A percentile compares a stretch with the other conserved stretches of the same genome.
phyloP scores from a whole-genome alignment of 2,888 invertebrate genomes.

The Drosophila nr. fundita region DNA sequence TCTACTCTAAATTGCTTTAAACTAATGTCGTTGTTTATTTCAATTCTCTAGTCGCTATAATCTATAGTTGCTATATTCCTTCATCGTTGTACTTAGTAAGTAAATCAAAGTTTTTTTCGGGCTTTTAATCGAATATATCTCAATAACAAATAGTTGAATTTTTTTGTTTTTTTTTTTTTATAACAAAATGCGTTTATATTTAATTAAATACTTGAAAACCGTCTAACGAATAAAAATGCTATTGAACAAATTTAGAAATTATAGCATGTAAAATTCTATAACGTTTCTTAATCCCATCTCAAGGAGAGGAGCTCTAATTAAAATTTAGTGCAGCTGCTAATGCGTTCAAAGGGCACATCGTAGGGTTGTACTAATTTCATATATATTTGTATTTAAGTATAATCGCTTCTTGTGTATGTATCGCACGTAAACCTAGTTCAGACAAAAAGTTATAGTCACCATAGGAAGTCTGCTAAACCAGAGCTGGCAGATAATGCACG shows the following conservation, averaged over 20 bases:
- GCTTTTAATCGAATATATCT: slow-evolving; percentile 9
- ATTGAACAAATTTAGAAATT: slow-evolving; percentile 12
- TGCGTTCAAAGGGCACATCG: slow-evolving; percentile 63
- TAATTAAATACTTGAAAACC: slow-evolving; percentile 24
- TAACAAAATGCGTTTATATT: slow-evolving; percentile 19
- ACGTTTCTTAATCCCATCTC: slow-evolving; percentile 33
- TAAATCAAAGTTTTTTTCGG: slow-evolving; percentile 28
- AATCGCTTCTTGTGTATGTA: slow-evolving; percentile 16
- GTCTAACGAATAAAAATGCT: slow-evolving; percentile 15
- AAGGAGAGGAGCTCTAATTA: slow-evolving; percentile 50
- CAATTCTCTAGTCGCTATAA: slow-evolving; percentile 46
- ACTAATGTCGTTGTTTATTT: slow-evolving; percentile 81
- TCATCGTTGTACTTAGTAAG: slow-evolving; percentile 56
- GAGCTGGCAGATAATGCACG: slow-evolving; percentile 69
- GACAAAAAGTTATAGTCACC: slow-evolving; percentile 61
- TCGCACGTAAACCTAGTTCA: slow-evolving; percentile 53
- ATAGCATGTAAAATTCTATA: slow-evolving; percentile 17
- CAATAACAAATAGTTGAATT: slow-evolving; percentile 1
- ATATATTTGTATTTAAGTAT: slow-evolving; percentile 31
- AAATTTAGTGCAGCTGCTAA: slow-evolving; percentile 56
- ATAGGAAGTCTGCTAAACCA: slow-evolving; percentile 49
- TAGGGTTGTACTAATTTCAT: slow-evolving; percentile 55
- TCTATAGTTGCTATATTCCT: slow-evolving; percentile 43
- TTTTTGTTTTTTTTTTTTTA: not conserved
- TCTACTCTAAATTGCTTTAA: slow-evolving; percentile 69